These are phyloP conservation scores for Cremastinae sp. DNA, from an alignment of 2,888 invertebrate species.

Conservation along the genomic window DNA sequence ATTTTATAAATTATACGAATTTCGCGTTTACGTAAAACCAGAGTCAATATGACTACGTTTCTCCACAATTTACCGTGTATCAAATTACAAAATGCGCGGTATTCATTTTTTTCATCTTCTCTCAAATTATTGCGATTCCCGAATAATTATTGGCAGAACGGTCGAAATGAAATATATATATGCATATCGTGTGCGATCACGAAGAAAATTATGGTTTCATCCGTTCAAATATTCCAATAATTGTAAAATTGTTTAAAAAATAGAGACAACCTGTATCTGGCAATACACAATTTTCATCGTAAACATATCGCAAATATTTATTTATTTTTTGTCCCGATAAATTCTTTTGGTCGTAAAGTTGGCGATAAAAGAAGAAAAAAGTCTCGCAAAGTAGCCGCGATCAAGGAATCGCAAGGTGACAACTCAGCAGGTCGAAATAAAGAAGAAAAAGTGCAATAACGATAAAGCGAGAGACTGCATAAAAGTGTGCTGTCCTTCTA, in stretches of 20 bases:
- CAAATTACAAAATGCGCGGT: not conserved
- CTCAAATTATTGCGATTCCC: not conserved
- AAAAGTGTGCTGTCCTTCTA: not conserved
- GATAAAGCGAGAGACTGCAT: not conserved
- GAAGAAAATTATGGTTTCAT: too few species aligned
- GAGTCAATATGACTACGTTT: conserved; percentile 6
- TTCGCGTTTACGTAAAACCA: not conserved
- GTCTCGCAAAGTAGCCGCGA: too few species aligned
- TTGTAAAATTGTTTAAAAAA: too few species aligned
- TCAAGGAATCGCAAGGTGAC: too few species aligned
- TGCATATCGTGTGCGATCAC: too few species aligned
- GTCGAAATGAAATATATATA: not conserved
- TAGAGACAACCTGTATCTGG: too few species aligned
- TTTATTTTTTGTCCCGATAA: too few species aligned
- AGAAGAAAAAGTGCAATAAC: conserved; percentile 6
- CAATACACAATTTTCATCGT: too few species aligned
- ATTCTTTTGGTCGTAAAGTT: too few species aligned
- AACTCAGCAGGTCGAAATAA: not conserved
- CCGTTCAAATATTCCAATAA: too few species aligned
- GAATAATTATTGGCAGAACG: not conserved
- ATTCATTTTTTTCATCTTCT: not conserved
- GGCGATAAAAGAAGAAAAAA: too few species aligned
- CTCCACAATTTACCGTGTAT: conserved; percentile 1
- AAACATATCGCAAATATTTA: too few species aligned
- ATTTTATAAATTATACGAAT: not conserved